These are phyloP conservation scores for Holothuria scabra DNA, from an alignment of 53 echinoderm and acorn worm genomes.

Conservation along the genomic window DNA sequence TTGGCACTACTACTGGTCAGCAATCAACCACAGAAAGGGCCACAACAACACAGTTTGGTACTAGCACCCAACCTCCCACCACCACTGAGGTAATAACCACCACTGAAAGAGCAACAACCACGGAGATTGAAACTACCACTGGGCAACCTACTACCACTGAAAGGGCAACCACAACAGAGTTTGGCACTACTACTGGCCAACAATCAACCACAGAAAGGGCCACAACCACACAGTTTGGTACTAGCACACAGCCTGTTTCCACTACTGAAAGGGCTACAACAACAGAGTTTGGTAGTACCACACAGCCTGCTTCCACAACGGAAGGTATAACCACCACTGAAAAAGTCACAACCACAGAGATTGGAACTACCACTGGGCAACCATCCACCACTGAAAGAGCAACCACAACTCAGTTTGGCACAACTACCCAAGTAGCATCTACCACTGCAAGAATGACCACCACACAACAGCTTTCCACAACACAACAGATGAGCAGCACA, in stretches of 20 bases:
- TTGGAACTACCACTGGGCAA: not conserved
- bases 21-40: conserved; percentile 3
- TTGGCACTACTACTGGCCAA: not conserved
- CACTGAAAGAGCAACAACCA: conserved; percentile 2
- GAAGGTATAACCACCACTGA: not conserved
- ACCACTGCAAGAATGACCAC: no score
- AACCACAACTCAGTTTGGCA: conserved; percentile 1
- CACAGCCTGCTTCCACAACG: conserved; percentile 4
- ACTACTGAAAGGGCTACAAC: not conserved
- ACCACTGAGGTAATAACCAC: not conserved
- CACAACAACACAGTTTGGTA: not conserved
- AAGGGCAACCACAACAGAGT: not conserved
- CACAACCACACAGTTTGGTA: not conserved
- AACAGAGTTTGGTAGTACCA: conserved; percentile 5
- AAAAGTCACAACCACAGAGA: no score
- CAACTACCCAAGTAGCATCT: not conserved
- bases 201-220: conserved; percentile 3
- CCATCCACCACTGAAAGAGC: conserved; percentile 17
- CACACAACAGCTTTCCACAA: not conserved
- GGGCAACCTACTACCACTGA: conserved; percentile 2
- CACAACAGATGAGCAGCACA: not conserved
- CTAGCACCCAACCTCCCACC: not conserved
- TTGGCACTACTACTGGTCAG: not conserved
- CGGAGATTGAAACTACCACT: conserved; percentile 1
- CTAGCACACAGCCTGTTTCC: not conserved